Conservation (phyloP, 2,888 invertebrate species). For the Athetis lepigone region DNA sequence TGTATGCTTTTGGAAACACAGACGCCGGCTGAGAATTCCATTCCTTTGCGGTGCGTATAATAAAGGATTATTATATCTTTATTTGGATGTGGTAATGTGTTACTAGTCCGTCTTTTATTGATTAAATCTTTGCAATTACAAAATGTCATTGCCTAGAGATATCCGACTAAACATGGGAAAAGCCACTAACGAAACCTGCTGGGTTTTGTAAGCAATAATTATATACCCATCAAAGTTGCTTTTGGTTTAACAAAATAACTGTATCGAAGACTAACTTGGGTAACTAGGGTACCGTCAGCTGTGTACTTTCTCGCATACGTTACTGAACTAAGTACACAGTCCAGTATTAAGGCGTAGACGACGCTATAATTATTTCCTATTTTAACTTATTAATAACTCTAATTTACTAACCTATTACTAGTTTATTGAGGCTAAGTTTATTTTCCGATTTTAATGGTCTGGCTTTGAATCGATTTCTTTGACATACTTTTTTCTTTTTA, state of each 20-base stretch:
- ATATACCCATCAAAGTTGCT: not conserved
- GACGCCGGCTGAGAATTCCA: too few species aligned
- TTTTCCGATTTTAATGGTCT: too few species aligned
- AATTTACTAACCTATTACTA: not conserved
- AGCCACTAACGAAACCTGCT: too few species aligned
- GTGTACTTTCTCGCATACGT: constrained; percentile 27
- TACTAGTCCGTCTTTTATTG: too few species aligned
- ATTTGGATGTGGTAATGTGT: too few species aligned
- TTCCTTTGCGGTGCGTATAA: too few species aligned
- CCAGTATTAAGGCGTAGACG: constrained; percentile 15
- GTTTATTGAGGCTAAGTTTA: not conserved
- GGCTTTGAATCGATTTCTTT: not conserved
- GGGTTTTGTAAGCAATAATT: not conserved
- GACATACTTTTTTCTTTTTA: not conserved
- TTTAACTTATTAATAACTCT: constrained; percentile 1
- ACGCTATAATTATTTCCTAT: not conserved
- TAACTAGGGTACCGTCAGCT: constrained; percentile 16
- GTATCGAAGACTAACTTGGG: constrained; percentile 17
- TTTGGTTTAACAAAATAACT: not conserved
- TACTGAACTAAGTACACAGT: constrained; percentile 1
- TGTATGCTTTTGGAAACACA: too few species aligned
- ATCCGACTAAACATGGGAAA: too few species aligned
- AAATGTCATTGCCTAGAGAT: too few species aligned
- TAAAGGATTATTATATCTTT: too few species aligned
- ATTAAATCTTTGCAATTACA: too few species aligned